Conservation (phyloP, 2,113 vertebrate species). For the Nanorana parkeri region DNA sequence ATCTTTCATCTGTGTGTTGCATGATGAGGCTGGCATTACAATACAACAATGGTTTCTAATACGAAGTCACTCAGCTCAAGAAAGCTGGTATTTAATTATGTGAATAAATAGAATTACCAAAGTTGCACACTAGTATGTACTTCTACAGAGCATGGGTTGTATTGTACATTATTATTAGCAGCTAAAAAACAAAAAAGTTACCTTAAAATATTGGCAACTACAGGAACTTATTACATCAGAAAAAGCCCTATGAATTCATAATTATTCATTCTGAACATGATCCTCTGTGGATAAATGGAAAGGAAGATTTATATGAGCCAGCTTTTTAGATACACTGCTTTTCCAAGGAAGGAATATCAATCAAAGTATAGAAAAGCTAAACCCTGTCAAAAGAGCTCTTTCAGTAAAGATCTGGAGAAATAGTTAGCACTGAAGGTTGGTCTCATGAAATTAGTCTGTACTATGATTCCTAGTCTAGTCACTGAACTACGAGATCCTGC, state of each 20-base stretch:
- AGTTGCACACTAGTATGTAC: too few species aligned
- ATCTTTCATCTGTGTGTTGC: too few species aligned
- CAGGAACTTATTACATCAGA: slow-evolving; percentile 13
- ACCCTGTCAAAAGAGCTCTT: slow-evolving; percentile 61
- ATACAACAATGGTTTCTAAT: too few species aligned
- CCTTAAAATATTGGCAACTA: not conserved
- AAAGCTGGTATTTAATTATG: too few species aligned
- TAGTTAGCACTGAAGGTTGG: slow-evolving; percentile 62
- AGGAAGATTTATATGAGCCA: slow-evolving; percentile 39
- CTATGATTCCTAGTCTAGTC: slow-evolving; percentile 54
- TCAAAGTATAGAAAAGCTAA: slow-evolving; percentile 57
- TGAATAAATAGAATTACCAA: too few species aligned
- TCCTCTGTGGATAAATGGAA: slow-evolving; percentile 41
- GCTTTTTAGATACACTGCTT: slow-evolving; percentile 39
- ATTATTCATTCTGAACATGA: slow-evolving; percentile 39
- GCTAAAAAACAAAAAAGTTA: not conserved
- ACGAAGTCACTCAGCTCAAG: too few species aligned
- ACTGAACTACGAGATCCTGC: slow-evolving; percentile 38
- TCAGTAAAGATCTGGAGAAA: slow-evolving; percentile 66
- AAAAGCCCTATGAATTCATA: slow-evolving; percentile 10
- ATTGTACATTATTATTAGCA: too few species aligned
- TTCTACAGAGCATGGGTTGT: too few species aligned
- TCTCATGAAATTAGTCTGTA: slow-evolving; percentile 41
- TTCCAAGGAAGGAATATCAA: slow-evolving; percentile 64
- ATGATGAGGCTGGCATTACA: too few species aligned